Base-by-base conservation (phyloP, 2,113 vertebrate species). In the Chitala chitala region DNA sequence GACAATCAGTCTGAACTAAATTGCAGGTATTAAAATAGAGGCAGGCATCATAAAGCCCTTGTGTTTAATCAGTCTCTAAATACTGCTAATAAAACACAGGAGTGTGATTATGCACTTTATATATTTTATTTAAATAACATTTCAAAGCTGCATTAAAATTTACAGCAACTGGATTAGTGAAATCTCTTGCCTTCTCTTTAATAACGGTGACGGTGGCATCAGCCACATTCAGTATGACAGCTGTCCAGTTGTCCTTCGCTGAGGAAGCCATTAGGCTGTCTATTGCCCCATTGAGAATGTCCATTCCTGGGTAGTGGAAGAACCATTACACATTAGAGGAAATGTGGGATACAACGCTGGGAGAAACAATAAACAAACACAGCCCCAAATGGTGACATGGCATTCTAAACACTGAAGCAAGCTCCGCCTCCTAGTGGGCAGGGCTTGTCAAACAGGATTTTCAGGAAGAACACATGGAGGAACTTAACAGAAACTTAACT, bases 201-300 rank as follows among this genome's bases (percentile, higher is more conserved):
- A 95, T 96, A 85, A 98, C 95, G 0, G 95, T 98, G 83, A 99
- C 94, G 0, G 97, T 98, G 29, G 97, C 97, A 59, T 98, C 96
- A 0, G 97, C 97, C 77, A 99, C 97, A 0, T 93, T 98, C 87
- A 99, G 93, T 74, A 93, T 92, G 69, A 99, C 97, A 0, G 94
- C 90, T 0, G 87, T 91, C 97, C 97, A 99, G 36, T 92, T 92
- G 1, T 96, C 95, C 86, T 84, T 90, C 84, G 70, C 83, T 3
- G 93, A 93, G 15, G 93, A 93, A 75, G 86, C 84, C 70, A 92
- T 86, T 0, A 99, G 88, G 74, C 76, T 94, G 79, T 97, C 96
- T 76, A 99, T 96, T 72, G 96, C 95, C 56, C 84, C 87, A n/a
- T 99, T 98, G 78, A 98, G 87, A 65, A 95, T 92, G 69, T 98